Conservation (phyloP, 2,888 invertebrate species). For the Parnassius apollo region DNA sequence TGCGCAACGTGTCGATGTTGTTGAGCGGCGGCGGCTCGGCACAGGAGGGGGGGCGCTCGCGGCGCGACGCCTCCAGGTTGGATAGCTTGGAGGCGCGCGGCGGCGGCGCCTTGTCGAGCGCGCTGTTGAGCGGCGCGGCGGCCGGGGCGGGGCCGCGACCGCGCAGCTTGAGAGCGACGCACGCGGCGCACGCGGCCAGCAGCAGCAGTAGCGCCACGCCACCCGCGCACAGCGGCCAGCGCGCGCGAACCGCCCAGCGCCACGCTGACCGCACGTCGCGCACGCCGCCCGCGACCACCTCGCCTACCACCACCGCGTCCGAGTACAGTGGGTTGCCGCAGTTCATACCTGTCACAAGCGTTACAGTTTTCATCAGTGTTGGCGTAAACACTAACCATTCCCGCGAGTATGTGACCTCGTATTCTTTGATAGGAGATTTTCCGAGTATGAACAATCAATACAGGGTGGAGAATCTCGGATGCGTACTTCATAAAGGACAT, state of each 20-base stretch:
- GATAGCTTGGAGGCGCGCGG: slow-evolving; percentile 84
- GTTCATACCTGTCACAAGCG: slow-evolving; percentile 57
- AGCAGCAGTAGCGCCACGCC: slow-evolving; percentile 45
- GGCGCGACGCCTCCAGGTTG: slow-evolving; percentile 78
- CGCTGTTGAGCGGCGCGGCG: slow-evolving; percentile 46
- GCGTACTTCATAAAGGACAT: too few species aligned
- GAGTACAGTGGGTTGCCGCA: slow-evolving; percentile 76
- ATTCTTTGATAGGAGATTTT: too few species aligned
- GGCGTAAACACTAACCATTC: too few species aligned
- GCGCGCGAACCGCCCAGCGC: slow-evolving; percentile 46
- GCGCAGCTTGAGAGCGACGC: slow-evolving; percentile 31
- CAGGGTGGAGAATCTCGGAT: too few species aligned
- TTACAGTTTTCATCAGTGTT: too few species aligned
- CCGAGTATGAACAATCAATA: too few species aligned
- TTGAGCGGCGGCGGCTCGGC: slow-evolving; percentile 83
- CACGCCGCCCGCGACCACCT: slow-evolving; percentile 47
- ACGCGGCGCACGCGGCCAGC: slow-evolving; percentile 44
- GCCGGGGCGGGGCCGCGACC: slow-evolving; percentile 17
- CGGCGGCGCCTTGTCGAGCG: slow-evolving; percentile 47
- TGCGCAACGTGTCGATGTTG: slow-evolving; percentile 94
- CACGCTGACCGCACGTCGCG: slow-evolving; percentile 52
- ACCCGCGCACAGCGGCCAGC: slow-evolving; percentile 53
- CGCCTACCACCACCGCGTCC: slow-evolving; percentile 68
- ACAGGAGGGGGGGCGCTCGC: slow-evolving; percentile 90
- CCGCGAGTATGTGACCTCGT: too few species aligned